These are phyloP conservation scores for Microchrysa polita DNA, from an alignment of 2,888 invertebrate genomes.

Conservation along the genomic window DNA sequence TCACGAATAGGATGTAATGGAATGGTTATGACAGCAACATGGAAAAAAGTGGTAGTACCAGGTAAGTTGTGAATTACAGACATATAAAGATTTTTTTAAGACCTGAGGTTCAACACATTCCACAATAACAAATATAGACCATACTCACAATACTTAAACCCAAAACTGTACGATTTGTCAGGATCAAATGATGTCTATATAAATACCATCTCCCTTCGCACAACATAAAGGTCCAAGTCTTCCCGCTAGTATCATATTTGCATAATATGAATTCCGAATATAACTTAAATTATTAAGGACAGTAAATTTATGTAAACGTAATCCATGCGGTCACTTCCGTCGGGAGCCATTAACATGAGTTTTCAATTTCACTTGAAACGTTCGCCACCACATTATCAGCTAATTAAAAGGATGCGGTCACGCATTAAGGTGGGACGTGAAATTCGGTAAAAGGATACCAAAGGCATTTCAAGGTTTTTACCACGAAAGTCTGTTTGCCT, in stretches of 20 bases:
- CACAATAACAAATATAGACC: no score
- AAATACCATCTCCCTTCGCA: no score
- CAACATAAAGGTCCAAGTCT: no score
- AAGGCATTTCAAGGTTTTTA: background rate
- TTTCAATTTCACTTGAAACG: conserved; percentile 4
- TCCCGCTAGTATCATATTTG: no score
- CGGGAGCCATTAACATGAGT: conserved; percentile 16
- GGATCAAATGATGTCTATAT: no score
- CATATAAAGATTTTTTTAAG: no score
- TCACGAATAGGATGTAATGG: background rate
- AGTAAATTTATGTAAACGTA: background rate
- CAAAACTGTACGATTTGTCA: no score
- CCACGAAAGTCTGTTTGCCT: background rate
- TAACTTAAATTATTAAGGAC: no score
- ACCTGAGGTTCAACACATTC: no score
- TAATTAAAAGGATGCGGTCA: conserved; percentile 28
- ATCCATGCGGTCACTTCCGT: conserved; percentile 24
- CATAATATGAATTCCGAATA: no score
- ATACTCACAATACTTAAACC: no score
- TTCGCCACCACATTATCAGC: conserved; percentile 1
- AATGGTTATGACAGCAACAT: background rate
- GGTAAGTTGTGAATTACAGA: background rate
- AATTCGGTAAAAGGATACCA: conserved; percentile 16
- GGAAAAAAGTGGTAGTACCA: background rate
- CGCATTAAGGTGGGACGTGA: conserved; percentile 16